Percentiles rank a stretch among this genome's conserved stretches.
Evolutionary conservation across 2,113 vertebrate species (phyloP).

Genomic region (Spea multiplicata): DNA sequence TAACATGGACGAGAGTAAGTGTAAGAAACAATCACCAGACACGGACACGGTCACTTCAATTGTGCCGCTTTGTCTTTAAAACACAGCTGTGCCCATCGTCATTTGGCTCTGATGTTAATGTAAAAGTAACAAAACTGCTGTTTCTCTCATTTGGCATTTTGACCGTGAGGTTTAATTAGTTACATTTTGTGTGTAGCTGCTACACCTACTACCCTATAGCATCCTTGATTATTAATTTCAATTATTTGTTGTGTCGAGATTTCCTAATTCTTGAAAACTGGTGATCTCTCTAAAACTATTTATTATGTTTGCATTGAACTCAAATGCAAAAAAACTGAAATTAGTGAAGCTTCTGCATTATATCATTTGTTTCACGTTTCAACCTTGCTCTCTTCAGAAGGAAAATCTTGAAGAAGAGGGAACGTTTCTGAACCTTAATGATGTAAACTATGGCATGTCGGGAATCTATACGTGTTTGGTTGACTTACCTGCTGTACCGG

Average conservation of each 20-base stretch:
- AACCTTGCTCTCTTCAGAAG: slow-evolving; percentile 56
- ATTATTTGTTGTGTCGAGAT: too few species aligned
- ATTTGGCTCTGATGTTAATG: neutral
- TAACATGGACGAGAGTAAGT: slow-evolving; percentile 57
- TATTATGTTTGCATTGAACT: too few species aligned
- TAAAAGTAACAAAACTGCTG: neutral
- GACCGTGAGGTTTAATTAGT: neutral
- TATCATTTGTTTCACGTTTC: slow-evolving; percentile 5
- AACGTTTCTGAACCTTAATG: slow-evolving; percentile 58
- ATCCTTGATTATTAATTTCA: too few species aligned
- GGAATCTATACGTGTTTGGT: slow-evolving; percentile 76
- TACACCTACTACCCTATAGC: too few species aligned
- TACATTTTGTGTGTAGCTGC: too few species aligned
- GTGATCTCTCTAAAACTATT: too few species aligned
- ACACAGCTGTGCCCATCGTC: too few species aligned
- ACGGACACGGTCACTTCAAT: too few species aligned
- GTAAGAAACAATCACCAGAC: too few species aligned
- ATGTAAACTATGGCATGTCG: slow-evolving; percentile 59
- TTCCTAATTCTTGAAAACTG: too few species aligned
- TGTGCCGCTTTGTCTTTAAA: too few species aligned
- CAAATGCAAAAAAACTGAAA: too few species aligned
- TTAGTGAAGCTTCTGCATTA: neutral
- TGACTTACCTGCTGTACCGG: slow-evolving; percentile 57
- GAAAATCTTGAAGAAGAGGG: slow-evolving; percentile 51
- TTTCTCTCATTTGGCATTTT: neutral